phyloP scores from a whole-genome alignment of 2,113 vertebrate genomes.

The Daphoenositta chrysoptera region DNA sequence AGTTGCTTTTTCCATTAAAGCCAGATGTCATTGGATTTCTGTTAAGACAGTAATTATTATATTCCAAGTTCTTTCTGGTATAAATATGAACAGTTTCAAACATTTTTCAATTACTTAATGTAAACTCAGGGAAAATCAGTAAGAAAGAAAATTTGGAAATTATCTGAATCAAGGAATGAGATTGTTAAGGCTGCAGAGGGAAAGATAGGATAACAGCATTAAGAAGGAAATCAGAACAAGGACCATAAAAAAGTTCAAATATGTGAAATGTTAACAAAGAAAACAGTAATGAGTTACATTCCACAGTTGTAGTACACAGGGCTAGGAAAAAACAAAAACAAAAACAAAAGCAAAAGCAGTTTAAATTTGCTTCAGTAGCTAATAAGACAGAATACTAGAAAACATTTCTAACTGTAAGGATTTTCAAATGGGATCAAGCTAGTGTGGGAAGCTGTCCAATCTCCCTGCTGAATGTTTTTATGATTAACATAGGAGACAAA shows the following conservation, averaged over 20 bases:
- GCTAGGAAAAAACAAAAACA: neutral
- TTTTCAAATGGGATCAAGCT: neutral
- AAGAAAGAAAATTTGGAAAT: neutral
- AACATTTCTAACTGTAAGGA: neutral
- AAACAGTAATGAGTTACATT: neutral
- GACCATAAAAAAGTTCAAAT: neutral
- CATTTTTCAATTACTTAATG: neutral
- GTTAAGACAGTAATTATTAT: neutral
- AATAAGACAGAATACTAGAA: neutral
- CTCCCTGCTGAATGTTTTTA: neutral
- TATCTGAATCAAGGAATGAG: neutral
- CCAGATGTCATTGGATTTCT: neutral
- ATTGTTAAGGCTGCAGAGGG: neutral
- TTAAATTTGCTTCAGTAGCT: neutral
- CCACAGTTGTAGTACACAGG: neutral
- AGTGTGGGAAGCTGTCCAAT: neutral
- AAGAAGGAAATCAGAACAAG: neutral
- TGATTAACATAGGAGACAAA: neutral
- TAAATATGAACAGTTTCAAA: neutral
- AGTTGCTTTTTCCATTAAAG: neutral
- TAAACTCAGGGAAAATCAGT: neutral
- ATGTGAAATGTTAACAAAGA: neutral
- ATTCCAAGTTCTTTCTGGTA: neutral
- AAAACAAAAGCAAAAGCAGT: neutral
- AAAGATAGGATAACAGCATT: neutral